Base-by-base conservation (phyloP, 2,888 invertebrate genomes). In the Cremastobaeus sp. region DNA sequence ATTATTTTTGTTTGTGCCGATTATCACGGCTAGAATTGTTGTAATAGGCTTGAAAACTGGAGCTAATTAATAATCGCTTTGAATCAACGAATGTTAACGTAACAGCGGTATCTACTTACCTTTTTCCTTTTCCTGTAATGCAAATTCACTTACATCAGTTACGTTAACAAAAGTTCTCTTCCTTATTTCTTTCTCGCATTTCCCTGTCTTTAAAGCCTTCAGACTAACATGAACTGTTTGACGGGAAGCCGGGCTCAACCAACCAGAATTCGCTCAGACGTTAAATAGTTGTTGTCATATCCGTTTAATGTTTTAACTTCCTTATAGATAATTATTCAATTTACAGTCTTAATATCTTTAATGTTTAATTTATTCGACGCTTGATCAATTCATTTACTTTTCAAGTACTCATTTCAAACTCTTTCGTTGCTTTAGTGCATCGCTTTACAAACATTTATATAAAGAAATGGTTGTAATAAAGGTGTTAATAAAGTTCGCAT, bases 41-140 rank as follows among this genome's bases (percentile, higher is more conserved):
- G 74, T 78, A 81, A 79, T 76, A 76, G 57, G 66, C 71, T 68
- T 25, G 70, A 55, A 66, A 78, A 74, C 74, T 76, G 55, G 60
- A 64, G 76, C 77, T 79, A 81, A 83, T 83, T 80, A 83, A 84
- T 84, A 83, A 84, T 81, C 77, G 78, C 72, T 68, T 69, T 30
- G 60, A 64, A 60, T 65, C 47, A 54, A 37, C 73, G 52, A 76
- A 59, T 64, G 68, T 48, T 75, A 69, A 59, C 77, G 62, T 74
- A 74, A 79, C 80, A 79, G 37, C 73, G 68, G 50, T 79, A 76
- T 77, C 69, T 77, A 80, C 79, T 80, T 81, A 78, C 66, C 52
- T 73, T 62, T 70, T 70, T 70, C 62, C 70, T 73, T 73, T 70
- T 62, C 70, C 66, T 66, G 73, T 59, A 59, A 74, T 73, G 62